Base-by-base conservation (phyloP, 2,113 vertebrate species). In the Platysteira castanea region DNA sequence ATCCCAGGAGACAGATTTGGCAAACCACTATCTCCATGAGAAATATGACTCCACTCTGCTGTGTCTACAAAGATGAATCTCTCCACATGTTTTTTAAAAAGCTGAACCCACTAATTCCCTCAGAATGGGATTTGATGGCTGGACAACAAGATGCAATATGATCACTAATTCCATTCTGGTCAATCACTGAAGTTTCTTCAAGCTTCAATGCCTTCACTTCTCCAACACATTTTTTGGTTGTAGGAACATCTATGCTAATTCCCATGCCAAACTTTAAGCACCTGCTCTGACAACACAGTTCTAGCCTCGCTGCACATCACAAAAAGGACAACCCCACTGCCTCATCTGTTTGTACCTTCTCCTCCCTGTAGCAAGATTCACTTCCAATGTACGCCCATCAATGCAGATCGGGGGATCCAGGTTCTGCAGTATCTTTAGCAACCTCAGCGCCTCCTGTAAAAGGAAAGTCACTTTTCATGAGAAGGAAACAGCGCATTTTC, bases 361-460 rank as follows among this genome's bases (percentile, higher is more conserved):
- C 61, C 98, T 98, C 42, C 98, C 98, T 54, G 98, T 99, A 39
- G 99, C 99, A 44, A 99, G 98, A 92, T 99, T 99, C 64, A 99
- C 99, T 95, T 99, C 99, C 93, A 99, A 97, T 7, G 98, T 97
- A 92, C 99, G 99, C 42, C 99, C 99, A 81, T 99, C 99, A n/a
- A 99, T 98, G 93, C 98, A 99, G 80, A 99, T 98, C 1, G 99
- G 99, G 41, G 98, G 98, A 87, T 98, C 98, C 83, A 99, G 98
- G 84, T 99, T 99, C 73, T 99, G 99, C 79, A 99, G 97, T 82
- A 99, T 98, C 93, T 99, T 99, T 49, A 99, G 99, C 93, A 99
- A 98, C 54, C 99, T 99, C 42, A 98, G 98, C 1, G 99, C 99
- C 97, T 99, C 99, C 99, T 99, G 92, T 37, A 93, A 96, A 97